Base-by-base conservation (phyloP, 2,797 vertebrate species). In the Labroides dimidiatus region DNA sequence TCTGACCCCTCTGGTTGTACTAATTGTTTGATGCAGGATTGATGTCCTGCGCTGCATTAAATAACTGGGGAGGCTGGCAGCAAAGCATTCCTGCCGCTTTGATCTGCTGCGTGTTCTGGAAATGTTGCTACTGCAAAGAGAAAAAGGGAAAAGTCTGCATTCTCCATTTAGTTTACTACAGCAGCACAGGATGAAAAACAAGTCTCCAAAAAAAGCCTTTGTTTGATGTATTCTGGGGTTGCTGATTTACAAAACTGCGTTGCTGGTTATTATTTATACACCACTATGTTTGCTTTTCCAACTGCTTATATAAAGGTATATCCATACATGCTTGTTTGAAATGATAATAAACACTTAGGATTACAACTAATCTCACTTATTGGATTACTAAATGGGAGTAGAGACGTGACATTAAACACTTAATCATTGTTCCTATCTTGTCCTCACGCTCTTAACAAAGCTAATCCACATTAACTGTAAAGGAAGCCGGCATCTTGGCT, bases 11-110 rank as follows among this genome's bases (percentile, higher is more conserved):
- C 68, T 62, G 49, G 79, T 88, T 89, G 87, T 84, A 78, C 92
- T 94, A 90, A 93, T 93, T 93, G 92, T 94, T 93, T 92, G 91
- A 93, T 94, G 90, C 81, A 50, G 84, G 86, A 84, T 92, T 90
- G 91, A 94, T 94, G 92, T 89, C 77, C 80, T 72, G 64, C 68
- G 37, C 82, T 72, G 89, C 88, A 92, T 93, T 90, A 90, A 91
- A 92, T 87, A 87, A 88, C 80, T 68, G 74, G 72, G 48, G 17
- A 59, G 70, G 72, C 56, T 56, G 41, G 52, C 67, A 71, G 65
- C 41, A 30, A 19, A 67, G 44, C 65, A 53, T 58, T 65, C 51
- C 74, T 44, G 2, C 13, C 56, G 56, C 77, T 73, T 39, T 84
- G 55, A 71, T 57, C 61, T 30, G 10, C 7, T 43, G 68, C 14